These are phyloP conservation scores for Perca fluviatilis DNA, from an alignment of 2,113 vertebrate species.

Conservation along the genomic window DNA sequence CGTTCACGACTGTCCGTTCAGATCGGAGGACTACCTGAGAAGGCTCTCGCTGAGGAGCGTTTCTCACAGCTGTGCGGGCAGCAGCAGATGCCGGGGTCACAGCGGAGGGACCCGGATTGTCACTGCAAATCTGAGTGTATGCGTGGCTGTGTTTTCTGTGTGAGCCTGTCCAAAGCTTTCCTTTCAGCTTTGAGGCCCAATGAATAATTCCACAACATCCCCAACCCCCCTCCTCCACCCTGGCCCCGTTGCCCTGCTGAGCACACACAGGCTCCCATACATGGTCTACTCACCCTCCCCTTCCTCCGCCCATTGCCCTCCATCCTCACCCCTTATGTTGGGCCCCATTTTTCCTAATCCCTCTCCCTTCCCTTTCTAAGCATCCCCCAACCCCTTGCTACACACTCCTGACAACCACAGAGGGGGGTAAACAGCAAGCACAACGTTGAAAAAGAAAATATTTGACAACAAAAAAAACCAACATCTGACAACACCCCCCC, in stretches of 20 bases:
- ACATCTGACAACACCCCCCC: constrained; percentile 70
- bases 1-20: constrained; percentile 59
- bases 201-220: constrained; percentile 75
- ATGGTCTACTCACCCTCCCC: constrained; percentile 8
- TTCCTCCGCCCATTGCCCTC: constrained; percentile 1
- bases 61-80: constrained; percentile 74
- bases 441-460: constrained; percentile 56
- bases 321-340: constrained; percentile 42
- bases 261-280: constrained; percentile 55
- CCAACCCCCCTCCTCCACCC: constrained; percentile 9
- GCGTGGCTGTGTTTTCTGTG: constrained; percentile 54
- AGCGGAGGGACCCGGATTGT: constrained; percentile 64
- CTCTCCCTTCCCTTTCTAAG: background rate
- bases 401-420: constrained; percentile 59
- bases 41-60: constrained; percentile 21
- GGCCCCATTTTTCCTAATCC: constrained; percentile 57
- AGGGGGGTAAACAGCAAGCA: constrained; percentile 53
- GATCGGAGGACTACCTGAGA: constrained; percentile 62
- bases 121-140: constrained; percentile 71
- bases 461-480: constrained; percentile 72
- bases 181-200: constrained; percentile 66
- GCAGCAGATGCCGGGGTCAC: constrained; percentile 82
- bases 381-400: constrained; percentile 32
- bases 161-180: constrained; percentile 72
- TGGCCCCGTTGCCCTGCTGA: constrained; percentile 52